Conservation (phyloP, 1,140 invertebrate genomes). For the Ephestia elutella region DNA sequence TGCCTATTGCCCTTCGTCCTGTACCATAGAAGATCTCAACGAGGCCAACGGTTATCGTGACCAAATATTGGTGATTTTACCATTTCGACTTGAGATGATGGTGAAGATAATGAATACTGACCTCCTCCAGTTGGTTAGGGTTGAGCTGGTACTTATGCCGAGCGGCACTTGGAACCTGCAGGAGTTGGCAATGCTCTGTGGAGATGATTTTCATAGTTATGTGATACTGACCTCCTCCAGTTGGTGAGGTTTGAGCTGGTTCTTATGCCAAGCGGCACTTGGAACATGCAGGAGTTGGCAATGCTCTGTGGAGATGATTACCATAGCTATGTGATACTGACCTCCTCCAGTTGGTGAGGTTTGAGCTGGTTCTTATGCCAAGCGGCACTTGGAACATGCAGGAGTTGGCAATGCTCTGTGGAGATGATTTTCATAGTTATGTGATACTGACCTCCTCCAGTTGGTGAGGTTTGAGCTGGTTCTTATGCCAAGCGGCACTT, state of each 20-base stretch:
- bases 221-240: constrained; percentile 81
- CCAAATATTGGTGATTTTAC: no score
- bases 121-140: constrained; percentile 89
- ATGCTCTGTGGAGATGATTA: constrained; percentile 45
- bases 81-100: no score
- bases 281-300: constrained; percentile 73
- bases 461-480: no score
- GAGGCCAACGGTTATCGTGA: no score
- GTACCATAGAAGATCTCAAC: no score
- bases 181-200: constrained; percentile 62
- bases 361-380: constrained; percentile 85
- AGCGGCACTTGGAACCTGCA: constrained; percentile 81
- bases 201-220: no score
- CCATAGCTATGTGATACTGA: no score
- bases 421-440: no score
- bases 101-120: constrained; percentile 34
- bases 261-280: constrained; percentile 87
- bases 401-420: constrained; percentile 62
- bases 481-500: no score
- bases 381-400: constrained; percentile 81
- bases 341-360: constrained; percentile 89
- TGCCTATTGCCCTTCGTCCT: no score
- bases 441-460: no score
- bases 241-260: constrained; percentile 85
- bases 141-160: constrained; percentile 85